Percentiles rank a stretch among this genome's conserved stretches.
These are phyloP conservation scores for Ptychoptera contaminata DNA, from an alignment of 2,888 invertebrate genomes.

Conservation along the genomic window DNA sequence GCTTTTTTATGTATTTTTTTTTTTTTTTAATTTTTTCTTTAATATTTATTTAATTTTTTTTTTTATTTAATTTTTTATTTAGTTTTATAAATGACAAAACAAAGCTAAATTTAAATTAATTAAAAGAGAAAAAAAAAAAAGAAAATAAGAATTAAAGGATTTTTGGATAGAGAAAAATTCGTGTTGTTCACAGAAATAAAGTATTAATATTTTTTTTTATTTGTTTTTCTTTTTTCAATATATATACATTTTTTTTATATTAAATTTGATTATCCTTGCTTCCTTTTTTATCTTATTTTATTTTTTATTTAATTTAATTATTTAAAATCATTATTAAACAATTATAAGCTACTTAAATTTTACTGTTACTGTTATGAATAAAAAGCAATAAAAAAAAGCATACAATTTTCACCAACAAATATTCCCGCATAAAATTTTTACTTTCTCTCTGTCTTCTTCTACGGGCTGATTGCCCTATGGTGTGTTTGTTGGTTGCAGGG, in stretches of 20 bases:
- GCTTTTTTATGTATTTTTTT: neutral
- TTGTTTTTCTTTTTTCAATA: slow-evolving; percentile 7
- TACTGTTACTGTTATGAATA: neutral
- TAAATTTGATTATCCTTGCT: too few species aligned
- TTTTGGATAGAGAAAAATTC: too few species aligned
- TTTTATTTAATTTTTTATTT: too few species aligned
- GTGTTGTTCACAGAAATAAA: neutral
- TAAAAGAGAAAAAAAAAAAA: too few species aligned
- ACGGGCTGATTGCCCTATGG: slow-evolving; percentile 32
- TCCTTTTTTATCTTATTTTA: slow-evolving; percentile 1
- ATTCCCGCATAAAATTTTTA: slow-evolving; percentile 1
- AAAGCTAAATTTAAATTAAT: too few species aligned
- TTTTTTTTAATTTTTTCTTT: neutral
- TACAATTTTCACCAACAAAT: slow-evolving; percentile 1
- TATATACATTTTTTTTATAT: slow-evolving; percentile 5
- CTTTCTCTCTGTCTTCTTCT: slow-evolving; percentile 13
- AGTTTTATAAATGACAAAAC: too few species aligned
- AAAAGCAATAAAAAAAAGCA: slow-evolving; percentile 2
- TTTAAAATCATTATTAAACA: neutral
- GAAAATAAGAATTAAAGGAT: too few species aligned
- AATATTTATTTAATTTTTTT: neutral
- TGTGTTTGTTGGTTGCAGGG: slow-evolving; percentile 33
- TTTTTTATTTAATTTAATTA: slow-evolving; percentile 2
- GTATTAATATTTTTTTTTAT: slow-evolving; percentile 6
- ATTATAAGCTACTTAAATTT: neutral